Evolutionary conservation across 2,113 vertebrate species (phyloP), one percentile per base, ranked within the genome.

Genomic region (Damaliscus lunatus): DNA sequence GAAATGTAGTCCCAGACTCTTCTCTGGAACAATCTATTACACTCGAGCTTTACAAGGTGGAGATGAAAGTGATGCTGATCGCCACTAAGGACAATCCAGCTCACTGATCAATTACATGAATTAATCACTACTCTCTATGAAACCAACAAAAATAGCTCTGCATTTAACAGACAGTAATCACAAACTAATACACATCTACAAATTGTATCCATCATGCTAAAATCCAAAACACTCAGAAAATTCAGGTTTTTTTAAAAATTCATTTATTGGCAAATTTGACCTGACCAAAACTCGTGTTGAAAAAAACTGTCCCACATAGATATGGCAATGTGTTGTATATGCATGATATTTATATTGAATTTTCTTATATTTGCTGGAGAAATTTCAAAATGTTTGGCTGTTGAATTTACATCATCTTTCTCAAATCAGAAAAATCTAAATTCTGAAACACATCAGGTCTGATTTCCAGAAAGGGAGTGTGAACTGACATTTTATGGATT

Each of bases 91-190:
- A 17, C 10, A 62, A 29, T 52, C 8, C 46, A 82, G 15, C 3
- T 31, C 43, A 8, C 31, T 78, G 48, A 64, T 6, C 2, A 60
- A 2, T 1, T 9, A 0, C 2, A 3, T 14, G 5, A 91, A 27
- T 11, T 25, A 7, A 46, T 74, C 36, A 50, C 1, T n/a, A 50
- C 0, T 21, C 2, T 86, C 55, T 88, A 4, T 55, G 25, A 31
- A 50, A 12, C 0, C 10, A 71, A 53, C 71, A 90, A 40, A 25
- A 80, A 85, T 36, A 59, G 3, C 7, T 8, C 52, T 55, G 4
- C 33, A 40, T 3, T 29, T 4, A 59, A 80, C 62, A 74, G 10
- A 25, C 3, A 74, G 13, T 13, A 48, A 4, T 74, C 62, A 77
- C 52, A 82, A 78, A 53, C 31, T 46, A 64, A 23, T 87, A 7